A percentile compares a stretch with the other conserved stretches of the same genome.
These are phyloP conservation scores for Drosophila putrida DNA, from an alignment of 2,888 invertebrate genomes.

Conservation along the genomic window DNA sequence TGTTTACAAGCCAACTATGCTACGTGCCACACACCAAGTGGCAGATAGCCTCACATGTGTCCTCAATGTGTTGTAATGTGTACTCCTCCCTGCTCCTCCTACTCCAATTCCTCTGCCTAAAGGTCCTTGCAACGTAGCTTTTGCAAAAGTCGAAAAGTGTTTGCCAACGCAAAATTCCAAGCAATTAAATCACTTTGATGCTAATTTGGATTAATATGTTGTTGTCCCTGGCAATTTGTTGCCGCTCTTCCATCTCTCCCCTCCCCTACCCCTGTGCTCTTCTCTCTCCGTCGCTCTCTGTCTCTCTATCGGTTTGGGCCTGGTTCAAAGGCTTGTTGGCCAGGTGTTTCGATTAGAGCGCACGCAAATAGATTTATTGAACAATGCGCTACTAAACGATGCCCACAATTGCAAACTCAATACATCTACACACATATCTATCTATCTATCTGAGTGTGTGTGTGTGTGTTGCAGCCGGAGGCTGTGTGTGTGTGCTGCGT, in stretches of 20 bases:
- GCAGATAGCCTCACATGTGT: constrained; percentile 20
- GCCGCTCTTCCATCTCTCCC: constrained; percentile 17
- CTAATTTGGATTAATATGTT: constrained; percentile 86
- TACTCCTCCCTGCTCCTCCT: background rate
- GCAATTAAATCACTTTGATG: constrained; percentile 86
- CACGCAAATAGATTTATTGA: constrained; percentile 77
- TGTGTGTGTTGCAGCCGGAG: constrained; percentile 39
- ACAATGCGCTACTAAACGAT: constrained; percentile 65
- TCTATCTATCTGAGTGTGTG: constrained; percentile 7
- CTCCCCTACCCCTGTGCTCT: background rate
- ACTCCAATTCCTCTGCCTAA: background rate
- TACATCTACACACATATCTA: background rate
- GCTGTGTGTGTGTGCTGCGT: constrained; percentile 48
- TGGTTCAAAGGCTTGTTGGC: constrained; percentile 14
- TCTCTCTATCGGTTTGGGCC: background rate
- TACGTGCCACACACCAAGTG: constrained; percentile 18
- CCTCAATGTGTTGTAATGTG: constrained; percentile 10
- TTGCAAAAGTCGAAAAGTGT: constrained; percentile 78
- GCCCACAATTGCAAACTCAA: constrained; percentile 43
- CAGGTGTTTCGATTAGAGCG: constrained; percentile 72
- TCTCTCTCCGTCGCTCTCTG: background rate
- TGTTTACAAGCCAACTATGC: constrained; percentile 72
- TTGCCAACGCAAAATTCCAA: constrained; percentile 85
- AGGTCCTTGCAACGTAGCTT: constrained; percentile 4
- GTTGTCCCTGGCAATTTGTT: constrained; percentile 85